phyloP scores from a whole-genome alignment of 2,797 vertebrate species.

The Eutrigla gurnardus region DNA sequence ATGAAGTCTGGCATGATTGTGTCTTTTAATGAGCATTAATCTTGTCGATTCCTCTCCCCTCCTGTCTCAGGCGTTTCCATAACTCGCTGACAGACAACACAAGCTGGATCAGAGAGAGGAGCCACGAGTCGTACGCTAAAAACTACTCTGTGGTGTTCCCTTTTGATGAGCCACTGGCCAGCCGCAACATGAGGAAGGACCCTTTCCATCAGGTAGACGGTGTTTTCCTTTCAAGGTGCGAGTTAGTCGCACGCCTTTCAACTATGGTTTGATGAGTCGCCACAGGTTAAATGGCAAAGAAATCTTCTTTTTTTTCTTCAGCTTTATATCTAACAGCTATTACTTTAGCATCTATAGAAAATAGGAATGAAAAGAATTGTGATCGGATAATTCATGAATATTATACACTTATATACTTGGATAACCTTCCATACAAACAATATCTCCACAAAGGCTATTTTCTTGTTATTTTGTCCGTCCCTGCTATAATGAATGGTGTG shows the following conservation, averaged over 20 bases:
- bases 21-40: conserved; percentile 36
- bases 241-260: conserved; percentile 15
- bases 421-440: background rate
- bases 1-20: conserved; percentile 14
- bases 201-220: conserved; percentile 90
- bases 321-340: background rate
- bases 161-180: conserved; percentile 93
- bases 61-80: conserved; percentile 86
- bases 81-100: conserved; percentile 87
- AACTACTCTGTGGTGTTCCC: conserved; percentile 96
- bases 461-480: background rate
- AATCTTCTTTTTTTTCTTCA: background rate
- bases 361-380: background rate
- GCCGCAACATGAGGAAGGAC: conserved; percentile 90
- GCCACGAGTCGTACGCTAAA: conserved; percentile 96
- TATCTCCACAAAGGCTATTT: background rate
- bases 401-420: background rate
- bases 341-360: background rate
- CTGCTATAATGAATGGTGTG: background rate
- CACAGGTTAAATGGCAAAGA: background rate
- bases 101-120: conserved; percentile 93
- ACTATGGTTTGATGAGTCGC: conserved; percentile 17
- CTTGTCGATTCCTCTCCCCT: conserved; percentile 25
- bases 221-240: background rate
- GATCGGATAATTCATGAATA: background rate